Percentiles rank a stretch among this genome's conserved stretches.
Evolutionary conservation across 2,113 vertebrate genomes (phyloP).

Genomic region (Prionailurus bengalensis): DNA sequence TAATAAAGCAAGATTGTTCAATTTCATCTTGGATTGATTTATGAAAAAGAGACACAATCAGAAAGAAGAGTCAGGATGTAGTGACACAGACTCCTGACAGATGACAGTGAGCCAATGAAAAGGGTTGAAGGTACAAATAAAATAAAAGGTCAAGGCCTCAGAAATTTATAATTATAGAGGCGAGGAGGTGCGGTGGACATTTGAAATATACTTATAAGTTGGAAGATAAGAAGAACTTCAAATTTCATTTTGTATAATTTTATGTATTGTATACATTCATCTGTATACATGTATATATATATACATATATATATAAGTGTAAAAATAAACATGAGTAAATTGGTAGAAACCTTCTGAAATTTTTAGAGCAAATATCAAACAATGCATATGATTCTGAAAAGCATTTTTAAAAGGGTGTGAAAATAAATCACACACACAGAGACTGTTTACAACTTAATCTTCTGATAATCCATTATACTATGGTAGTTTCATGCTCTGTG

Average conservation of each 20-base stretch:
- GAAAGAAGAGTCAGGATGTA: neutral
- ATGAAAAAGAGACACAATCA: conserved; percentile 52
- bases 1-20: neutral
- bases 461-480: neutral
- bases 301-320: no score
- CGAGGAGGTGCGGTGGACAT: neutral
- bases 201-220: neutral
- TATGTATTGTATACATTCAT: neutral
- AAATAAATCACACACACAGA: neutral
- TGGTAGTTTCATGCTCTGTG: neutral
- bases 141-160: neutral
- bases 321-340: neutral
- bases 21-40: conserved; percentile 50
- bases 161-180: neutral
- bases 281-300: rapidly evolving
- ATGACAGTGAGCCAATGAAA: neutral
- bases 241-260: neutral
- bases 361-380: conserved; percentile 25
- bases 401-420: neutral
- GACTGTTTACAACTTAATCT: neutral
- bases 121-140: neutral
- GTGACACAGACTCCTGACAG: neutral
- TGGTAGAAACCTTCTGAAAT: neutral
- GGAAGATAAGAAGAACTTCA: neutral
- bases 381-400: neutral